Base-by-base conservation (phyloP, 1,140 invertebrate genomes). In the Teleogryllus occipitalis region DNA sequence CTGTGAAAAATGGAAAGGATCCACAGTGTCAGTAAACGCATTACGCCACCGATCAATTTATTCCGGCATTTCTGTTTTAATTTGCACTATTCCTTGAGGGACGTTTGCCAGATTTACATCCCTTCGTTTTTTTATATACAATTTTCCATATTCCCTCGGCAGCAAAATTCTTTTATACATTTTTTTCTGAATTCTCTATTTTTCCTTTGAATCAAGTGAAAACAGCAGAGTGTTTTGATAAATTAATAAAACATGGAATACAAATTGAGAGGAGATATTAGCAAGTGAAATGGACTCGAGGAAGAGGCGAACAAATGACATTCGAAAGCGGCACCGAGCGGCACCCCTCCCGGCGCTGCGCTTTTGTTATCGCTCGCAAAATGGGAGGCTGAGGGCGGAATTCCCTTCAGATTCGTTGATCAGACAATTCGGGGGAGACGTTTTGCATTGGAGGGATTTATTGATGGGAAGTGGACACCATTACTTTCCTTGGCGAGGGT, bases 191-290 rank as follows among this genome's bases (percentile, higher is more conserved):
- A 65, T 14, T 14, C 54, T 65, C 54, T 65, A 65, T 65, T 65
- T 65, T 65, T 65, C 54, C 54, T 65, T 65, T 65, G 54, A 65
- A 65, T 65, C 10, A 65, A 65, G 54, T 65, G 54, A 65, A 65
- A 65, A 65, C 54, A 65, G 54, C 54, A 65, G 54, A 65, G 54
- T 65, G 54, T 65, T 65, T 65, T 65, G 54, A 65, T 65, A 65
- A 65, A 65, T 65, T 65, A 65, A 65, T 65, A 65, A 65, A 65
- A 65, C 54, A 65, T 65, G 54, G 54, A 65, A 65, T 65, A 65
- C 54, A 65, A 65, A 65, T 65, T 65, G 54, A 65, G 54, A 65
- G 18, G 54, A 65, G 54, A 65, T 65, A 65, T 65, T 65, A 65
- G 54, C 54, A 65, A 65, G 54, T 65, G 54, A 65, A 65, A 65